A percentile compares a stretch with the other conserved stretches of the same genome.
Conservation (phyloP, 2,797 vertebrate genomes). For the Varecia variegata region DNA sequence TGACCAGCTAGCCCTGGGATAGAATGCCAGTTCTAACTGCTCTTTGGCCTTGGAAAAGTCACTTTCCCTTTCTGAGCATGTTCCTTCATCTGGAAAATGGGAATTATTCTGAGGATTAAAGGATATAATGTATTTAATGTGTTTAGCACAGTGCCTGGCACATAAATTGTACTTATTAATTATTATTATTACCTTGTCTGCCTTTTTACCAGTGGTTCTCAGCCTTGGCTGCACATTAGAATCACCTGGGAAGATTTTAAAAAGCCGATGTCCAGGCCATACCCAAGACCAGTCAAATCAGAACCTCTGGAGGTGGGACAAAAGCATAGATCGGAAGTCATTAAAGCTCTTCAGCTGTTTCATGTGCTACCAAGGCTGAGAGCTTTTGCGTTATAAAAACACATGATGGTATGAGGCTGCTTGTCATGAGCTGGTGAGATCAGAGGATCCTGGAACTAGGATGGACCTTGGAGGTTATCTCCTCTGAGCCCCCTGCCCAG, state of each 20-base stretch:
- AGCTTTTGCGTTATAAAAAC: not conserved
- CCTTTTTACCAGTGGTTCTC: not conserved
- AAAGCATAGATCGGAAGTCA: not conserved
- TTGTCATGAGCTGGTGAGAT: not conserved
- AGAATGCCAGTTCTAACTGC: not conserved
- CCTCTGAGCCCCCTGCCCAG: not conserved
- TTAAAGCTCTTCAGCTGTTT: not conserved
- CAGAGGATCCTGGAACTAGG: not conserved
- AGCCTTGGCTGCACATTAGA: not conserved
- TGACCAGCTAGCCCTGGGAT: not conserved
- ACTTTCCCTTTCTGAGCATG: not conserved
- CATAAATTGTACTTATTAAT: not conserved
- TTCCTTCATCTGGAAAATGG: conserved; percentile 11
- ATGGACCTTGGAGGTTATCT: not conserved
- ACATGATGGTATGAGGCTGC: not conserved
- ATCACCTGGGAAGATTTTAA: not conserved
- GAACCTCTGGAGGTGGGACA: not conserved
- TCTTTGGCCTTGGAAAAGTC: not conserved
- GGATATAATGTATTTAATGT: not conserved
- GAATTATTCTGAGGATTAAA: not conserved
- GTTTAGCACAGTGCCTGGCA: not conserved
- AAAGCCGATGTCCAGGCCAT: not conserved
- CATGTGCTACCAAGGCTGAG: not conserved
- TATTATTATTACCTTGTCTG: not conserved
- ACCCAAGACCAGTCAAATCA: not conserved